A percentile compares a stretch with the other conserved stretches of the same genome.
Evolutionary conservation across 2,113 vertebrate genomes (phyloP).

Genomic region (Amphiprion ocellaris): DNA sequence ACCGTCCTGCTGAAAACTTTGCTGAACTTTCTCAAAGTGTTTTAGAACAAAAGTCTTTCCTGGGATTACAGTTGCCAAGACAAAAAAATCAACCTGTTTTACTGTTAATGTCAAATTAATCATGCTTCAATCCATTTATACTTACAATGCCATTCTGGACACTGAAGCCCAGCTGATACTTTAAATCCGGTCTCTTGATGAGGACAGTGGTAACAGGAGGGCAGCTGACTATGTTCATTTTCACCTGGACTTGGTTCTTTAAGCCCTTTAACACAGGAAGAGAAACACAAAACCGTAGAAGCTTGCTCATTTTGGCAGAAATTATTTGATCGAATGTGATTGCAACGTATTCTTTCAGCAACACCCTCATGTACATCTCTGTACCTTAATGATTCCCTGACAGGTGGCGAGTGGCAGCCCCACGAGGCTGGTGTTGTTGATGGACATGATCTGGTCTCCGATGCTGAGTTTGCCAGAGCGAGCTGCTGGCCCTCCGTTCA

Average conservation of each 20-base stretch:
- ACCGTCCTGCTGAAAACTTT: too few species aligned
- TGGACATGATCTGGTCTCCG: slow-evolving; percentile 99
- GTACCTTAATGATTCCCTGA: slow-evolving; percentile 91
- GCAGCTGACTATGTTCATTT: slow-evolving; percentile 98
- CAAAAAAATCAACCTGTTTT: background rate
- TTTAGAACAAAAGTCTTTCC: too few species aligned
- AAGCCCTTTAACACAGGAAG: slow-evolving; percentile 86
- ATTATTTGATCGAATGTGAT: background rate
- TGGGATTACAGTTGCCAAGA: too few species aligned
- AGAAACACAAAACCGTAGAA: slow-evolving; percentile 18
- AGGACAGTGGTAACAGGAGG: slow-evolving; percentile 98
- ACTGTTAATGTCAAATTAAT: background rate
- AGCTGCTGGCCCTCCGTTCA: slow-evolving; percentile 96
- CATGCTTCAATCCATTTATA: slow-evolving; percentile 29
- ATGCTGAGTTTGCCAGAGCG: slow-evolving; percentile 98
- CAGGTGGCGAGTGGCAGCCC: slow-evolving; percentile 98
- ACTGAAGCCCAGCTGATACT: slow-evolving; percentile 99
- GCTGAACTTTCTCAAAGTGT: too few species aligned
- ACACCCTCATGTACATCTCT: background rate
- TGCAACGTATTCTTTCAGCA: background rate
- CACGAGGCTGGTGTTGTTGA: slow-evolving; percentile 98
- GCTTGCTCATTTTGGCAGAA: background rate
- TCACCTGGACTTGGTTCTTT: slow-evolving; percentile 97
- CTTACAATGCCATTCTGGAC: slow-evolving; percentile 99
- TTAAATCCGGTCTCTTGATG: slow-evolving; percentile 97